phyloP scores from a whole-genome alignment of 1,140 invertebrate genomes.

The Oreohelix idahoensis region DNA sequence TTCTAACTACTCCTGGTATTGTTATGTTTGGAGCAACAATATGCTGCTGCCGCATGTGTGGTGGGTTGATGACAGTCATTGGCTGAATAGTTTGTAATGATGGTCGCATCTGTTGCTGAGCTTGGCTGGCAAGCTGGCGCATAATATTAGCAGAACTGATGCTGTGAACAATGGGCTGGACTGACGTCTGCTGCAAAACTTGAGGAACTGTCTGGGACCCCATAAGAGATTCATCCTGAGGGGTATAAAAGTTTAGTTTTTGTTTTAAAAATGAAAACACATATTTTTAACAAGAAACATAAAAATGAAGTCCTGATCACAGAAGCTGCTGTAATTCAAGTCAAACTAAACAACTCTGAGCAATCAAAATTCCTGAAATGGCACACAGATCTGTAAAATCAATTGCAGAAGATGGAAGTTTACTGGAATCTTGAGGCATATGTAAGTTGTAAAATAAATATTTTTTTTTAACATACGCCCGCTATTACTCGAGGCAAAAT shows the following conservation, averaged over 20 bases:
- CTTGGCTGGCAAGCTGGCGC: constrained; percentile 6
- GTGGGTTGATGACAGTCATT: constrained; percentile 35
- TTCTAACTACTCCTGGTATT: not conserved
- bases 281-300: too few species aligned
- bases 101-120: not conserved
- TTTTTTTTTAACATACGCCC: too few species aligned
- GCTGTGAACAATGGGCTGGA: not conserved
- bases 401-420: too few species aligned
- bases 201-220: not conserved
- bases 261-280: too few species aligned
- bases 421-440: too few species aligned
- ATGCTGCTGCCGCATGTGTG: not conserved
- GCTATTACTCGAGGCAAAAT: too few species aligned
- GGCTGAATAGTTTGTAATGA: constrained; percentile 1
- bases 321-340: too few species aligned
- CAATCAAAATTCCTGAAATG: too few species aligned
- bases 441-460: too few species aligned
- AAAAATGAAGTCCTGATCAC: too few species aligned
- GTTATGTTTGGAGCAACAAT: not conserved
- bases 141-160: constrained; percentile 18
- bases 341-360: too few species aligned
- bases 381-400: too few species aligned
- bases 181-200: not conserved
- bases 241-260: not conserved
- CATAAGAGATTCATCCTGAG: constrained; percentile 21